phyloP scores from a whole-genome alignment of 2,888 invertebrate species.

The Hypomecis atomaria region DNA sequence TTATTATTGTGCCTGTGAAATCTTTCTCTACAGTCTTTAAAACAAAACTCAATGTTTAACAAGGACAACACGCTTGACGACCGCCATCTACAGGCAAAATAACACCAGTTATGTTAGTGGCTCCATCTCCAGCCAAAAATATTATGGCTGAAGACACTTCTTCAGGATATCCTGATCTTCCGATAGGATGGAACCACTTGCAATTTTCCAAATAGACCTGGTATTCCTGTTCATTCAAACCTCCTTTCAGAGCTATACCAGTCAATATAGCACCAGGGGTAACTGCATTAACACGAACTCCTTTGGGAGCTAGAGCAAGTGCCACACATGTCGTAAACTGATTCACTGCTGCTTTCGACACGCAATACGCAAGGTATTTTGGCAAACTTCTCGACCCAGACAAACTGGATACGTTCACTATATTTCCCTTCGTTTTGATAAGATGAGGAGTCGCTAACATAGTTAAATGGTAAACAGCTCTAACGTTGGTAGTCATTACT shows the following conservation, averaged over 20 bases:
- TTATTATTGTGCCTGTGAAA: no score
- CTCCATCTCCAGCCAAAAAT: slow-evolving; percentile 93
- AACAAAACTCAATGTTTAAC: no score
- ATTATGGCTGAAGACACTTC: slow-evolving; percentile 95
- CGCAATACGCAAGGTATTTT: slow-evolving; percentile 91
- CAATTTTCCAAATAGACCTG: slow-evolving; percentile 91
- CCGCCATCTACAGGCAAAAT: slow-evolving; percentile 95
- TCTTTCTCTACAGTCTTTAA: no score
- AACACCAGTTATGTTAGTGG: slow-evolving; percentile 93
- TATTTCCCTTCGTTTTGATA: slow-evolving; percentile 89
- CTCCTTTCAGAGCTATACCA: slow-evolving; percentile 83
- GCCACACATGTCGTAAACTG: slow-evolving; percentile 95
- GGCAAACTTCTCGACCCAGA: slow-evolving; percentile 93
- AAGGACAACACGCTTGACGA: slow-evolving; percentile 91
- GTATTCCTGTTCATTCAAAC: slow-evolving; percentile 91
- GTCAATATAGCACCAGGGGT: slow-evolving; percentile 95
- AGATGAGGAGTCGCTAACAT: slow-evolving; percentile 92
- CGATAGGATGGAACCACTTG: slow-evolving; percentile 94
- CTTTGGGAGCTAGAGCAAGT: slow-evolving; percentile 89
- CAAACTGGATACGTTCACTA: slow-evolving; percentile 96
- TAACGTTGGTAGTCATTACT: slow-evolving; percentile 92
- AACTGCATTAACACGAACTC: slow-evolving; percentile 93
- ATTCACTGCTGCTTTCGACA: slow-evolving; percentile 95
- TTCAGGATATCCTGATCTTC: slow-evolving; percentile 90
- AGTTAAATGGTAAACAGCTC: slow-evolving; percentile 89